A percentile compares a stretch with the other conserved stretches of the same genome.
These are phyloP conservation scores for Psococerastis gibbosa DNA, from an alignment of 2,888 invertebrate genomes.

Conservation along the genomic window DNA sequence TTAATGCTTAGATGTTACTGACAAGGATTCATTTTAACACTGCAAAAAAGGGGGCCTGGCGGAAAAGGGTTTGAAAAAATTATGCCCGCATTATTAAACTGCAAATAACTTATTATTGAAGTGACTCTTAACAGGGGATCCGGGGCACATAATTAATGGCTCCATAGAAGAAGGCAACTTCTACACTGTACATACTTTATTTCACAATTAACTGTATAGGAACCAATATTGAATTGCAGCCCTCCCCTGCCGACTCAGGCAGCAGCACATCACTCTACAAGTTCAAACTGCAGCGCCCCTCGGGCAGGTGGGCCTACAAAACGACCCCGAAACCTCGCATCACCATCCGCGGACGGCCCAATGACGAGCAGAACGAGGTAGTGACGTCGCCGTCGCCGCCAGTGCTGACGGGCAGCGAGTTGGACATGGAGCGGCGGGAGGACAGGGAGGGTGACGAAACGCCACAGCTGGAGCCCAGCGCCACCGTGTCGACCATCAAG, in stretches of 20 bases:
- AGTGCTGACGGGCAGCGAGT: conserved; percentile 42
- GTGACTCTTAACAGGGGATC: too few species aligned
- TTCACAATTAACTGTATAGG: neutral
- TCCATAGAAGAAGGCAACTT: too few species aligned
- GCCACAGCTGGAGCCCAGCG: conserved; percentile 24
- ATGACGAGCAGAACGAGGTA: conserved; percentile 25
- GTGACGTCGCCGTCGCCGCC: conserved; percentile 19
- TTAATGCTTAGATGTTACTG: too few species aligned
- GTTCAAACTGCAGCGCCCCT: conserved; percentile 62
- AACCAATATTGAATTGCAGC: conserved; percentile 11
- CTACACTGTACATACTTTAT: too few species aligned
- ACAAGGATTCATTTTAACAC: too few species aligned
- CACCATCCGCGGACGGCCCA: conserved; percentile 50
- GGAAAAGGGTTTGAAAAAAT: too few species aligned
- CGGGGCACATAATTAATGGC: too few species aligned
- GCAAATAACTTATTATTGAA: too few species aligned
- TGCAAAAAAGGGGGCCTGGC: too few species aligned
- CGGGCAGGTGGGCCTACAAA: conserved; percentile 81
- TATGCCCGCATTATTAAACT: too few species aligned
- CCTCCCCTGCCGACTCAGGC: conserved; percentile 18
- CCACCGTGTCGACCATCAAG: conserved; percentile 60
- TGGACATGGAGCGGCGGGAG: conserved; percentile 22
- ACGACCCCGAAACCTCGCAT: conserved; percentile 75
- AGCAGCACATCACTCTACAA: conserved; percentile 47
- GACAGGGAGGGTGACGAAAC: conserved; percentile 20